These are phyloP conservation scores for Hippocampus comes DNA, from an alignment of 2,113 vertebrate genomes.

Conservation along the genomic window DNA sequence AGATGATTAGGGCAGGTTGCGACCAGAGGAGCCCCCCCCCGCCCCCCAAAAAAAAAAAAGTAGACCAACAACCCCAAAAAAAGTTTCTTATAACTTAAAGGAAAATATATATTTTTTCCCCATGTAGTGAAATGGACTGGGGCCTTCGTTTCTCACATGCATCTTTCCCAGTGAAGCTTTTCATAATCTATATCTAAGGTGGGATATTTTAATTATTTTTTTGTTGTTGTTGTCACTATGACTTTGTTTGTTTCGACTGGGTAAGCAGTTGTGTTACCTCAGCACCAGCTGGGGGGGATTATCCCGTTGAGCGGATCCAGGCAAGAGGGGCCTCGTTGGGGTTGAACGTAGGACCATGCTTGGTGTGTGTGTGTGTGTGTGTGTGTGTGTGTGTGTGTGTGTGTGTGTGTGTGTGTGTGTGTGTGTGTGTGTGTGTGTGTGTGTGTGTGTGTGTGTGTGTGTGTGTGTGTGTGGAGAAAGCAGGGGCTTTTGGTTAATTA, in stretches of 20 bases:
- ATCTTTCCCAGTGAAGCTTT: neutral
- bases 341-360: slow-evolving; percentile 7
- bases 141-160: neutral
- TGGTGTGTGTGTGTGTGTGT: neutral
- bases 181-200: neutral
- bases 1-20: slow-evolving; percentile 57
- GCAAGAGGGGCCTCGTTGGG: slow-evolving; percentile 46
- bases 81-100: neutral
- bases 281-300: slow-evolving; percentile 65
- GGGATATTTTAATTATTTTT: neutral
- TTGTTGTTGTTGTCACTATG: slow-evolving; percentile 3
- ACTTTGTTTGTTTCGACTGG: slow-evolving; percentile 2
- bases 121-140: neutral
- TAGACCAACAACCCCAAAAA: neutral
- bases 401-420: too few species aligned
- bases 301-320: slow-evolving; percentile 55
- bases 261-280: slow-evolving; percentile 33
- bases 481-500: slow-evolving; percentile 62
- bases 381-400: too few species aligned
- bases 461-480: slow-evolving; percentile 1
- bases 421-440: too few species aligned
- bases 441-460: too few species aligned
- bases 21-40: slow-evolving; percentile 18
- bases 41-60: too few species aligned
- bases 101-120: neutral